Evolutionary conservation across 2,113 vertebrate genomes (phyloP), one percentile per base, ranked within the genome.

Genomic region (Tonatia bakeri): DNA sequence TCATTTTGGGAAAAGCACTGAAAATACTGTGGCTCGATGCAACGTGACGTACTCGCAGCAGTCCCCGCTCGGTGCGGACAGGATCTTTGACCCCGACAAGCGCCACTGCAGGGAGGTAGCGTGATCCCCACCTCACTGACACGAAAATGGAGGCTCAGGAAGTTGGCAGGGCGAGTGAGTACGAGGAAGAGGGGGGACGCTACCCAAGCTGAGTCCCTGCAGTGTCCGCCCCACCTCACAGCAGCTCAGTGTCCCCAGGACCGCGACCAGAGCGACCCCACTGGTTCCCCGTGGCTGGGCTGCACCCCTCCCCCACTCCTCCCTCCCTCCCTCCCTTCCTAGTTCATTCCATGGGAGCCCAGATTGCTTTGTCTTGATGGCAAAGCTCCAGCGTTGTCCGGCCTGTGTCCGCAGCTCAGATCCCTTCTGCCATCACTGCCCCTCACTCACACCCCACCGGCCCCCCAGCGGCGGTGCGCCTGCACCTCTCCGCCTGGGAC

Each of bases 211-310:
- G 1, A 3, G 19, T 5, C n/a, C 12, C 87, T 1, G 4, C 3
- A 1, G 4, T 3, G 8, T 7, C 13, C 5, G 28, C 33, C 40
- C 13, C 5, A 20, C 33, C 40, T 40, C 11, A 0, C 5, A 0
- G 16, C 2, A 6, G 52, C 33, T 5, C 17, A 2, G 54, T 0
- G 43, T 7, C 3, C 31, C 70, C 43, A 3, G 7, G 33, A 15
- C 3, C 4, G 0, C 15, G 0, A 17, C 1, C 22, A 2, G 4
- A 16, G 59, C 3, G 20, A 4, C 36, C 24, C 7, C 2, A 0
- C 9, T 16, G 12, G 33, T 5, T n/a, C 11, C 28, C 47, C 15
- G 0, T 0, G 22, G 26, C n/a, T 33, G n/a, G 43, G 3, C 13
- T 0, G 22, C 4, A 12, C 7, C 3, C 59, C 15, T 38, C 43